Conservation (phyloP, 2,888 invertebrate species). For the Opisthograptis luteolata region DNA sequence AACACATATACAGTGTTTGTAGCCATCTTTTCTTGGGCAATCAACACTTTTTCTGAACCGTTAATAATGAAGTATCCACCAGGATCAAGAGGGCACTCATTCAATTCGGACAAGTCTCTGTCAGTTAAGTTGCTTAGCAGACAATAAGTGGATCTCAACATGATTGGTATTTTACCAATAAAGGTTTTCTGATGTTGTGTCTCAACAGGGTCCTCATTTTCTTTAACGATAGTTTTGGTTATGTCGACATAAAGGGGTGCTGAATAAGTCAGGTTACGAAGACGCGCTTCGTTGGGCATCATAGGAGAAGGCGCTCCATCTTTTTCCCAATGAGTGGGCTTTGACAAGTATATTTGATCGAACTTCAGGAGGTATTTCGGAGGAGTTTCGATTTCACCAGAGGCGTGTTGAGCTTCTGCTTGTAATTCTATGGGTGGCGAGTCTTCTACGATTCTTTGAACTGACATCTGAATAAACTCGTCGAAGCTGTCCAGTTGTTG, state of each 20-base stretch:
- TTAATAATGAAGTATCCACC: slow-evolving; percentile 99
- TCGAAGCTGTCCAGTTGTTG: slow-evolving; percentile 99
- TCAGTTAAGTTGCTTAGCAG: slow-evolving; percentile 96
- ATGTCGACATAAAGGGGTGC: slow-evolving; percentile 99
- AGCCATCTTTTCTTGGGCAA: slow-evolving; percentile 99
- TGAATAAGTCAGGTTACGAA: slow-evolving; percentile 98
- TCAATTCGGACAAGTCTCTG: slow-evolving; percentile 99
- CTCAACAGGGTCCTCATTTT: slow-evolving; percentile 94
- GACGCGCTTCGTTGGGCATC: slow-evolving; percentile 99
- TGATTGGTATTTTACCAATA: slow-evolving; percentile 98
- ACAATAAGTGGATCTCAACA: slow-evolving; percentile 99
- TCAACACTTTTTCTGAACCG: slow-evolving; percentile 98
- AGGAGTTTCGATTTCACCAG: slow-evolving; percentile 96
- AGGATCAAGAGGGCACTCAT: slow-evolving; percentile 99
- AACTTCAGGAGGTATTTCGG: slow-evolving; percentile 97
- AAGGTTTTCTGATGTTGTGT: slow-evolving; percentile 90
- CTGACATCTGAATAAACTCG: slow-evolving; percentile 99
- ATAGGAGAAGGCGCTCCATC: slow-evolving; percentile 99
- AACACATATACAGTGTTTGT: slow-evolving; percentile 99
- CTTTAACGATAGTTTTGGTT: slow-evolving; percentile 96
- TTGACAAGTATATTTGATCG: slow-evolving; percentile 99
- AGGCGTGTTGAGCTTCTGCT: slow-evolving; percentile 98
- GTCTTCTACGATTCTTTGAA: slow-evolving; percentile 99
- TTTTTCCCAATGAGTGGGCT: slow-evolving; percentile 99
- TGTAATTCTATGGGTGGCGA: slow-evolving; percentile 98